A percentile compares a stretch with the other conserved stretches of the same genome.
Conservation (phyloP, 1,140 invertebrate genomes). For the Sitodiplosis mosellana region DNA sequence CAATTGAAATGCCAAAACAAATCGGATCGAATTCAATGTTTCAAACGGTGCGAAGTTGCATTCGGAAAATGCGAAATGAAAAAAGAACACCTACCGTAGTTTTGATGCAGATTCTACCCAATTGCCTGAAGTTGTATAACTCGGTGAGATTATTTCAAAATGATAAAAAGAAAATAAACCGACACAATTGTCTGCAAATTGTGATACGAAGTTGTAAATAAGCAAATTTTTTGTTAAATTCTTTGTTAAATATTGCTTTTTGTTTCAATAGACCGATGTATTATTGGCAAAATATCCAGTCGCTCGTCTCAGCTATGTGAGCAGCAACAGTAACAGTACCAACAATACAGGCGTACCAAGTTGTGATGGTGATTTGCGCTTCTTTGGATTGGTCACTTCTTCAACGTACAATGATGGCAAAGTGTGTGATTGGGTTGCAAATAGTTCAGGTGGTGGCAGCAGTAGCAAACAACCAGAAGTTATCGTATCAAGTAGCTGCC, state of each 20-base stretch:
- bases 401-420: conserved; percentile 32
- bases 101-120: conserved; percentile 62
- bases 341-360: no score
- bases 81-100: conserved; percentile 75
- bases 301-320: conserved; percentile 72
- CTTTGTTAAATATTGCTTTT: no score
- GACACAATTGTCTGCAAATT: no score
- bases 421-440: conserved; percentile 2
- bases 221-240: no score
- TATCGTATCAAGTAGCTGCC: conserved; percentile 69
- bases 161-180: no score
- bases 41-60: conserved; percentile 57
- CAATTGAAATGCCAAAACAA: conserved; percentile 86
- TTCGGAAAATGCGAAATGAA: conserved; percentile 72
- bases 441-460: not conserved
- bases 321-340: conserved; percentile 63
- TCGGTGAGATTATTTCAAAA: no score
- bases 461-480: conserved; percentile 21
- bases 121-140: conserved; percentile 58
- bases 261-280: no score
- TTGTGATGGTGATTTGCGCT: conserved; percentile 45
- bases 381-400: conserved; percentile 81
- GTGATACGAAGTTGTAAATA: no score
- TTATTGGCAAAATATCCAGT: conserved; percentile 68
- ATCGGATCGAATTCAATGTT: conserved; percentile 54